Base-by-base conservation (phyloP, 2,113 vertebrate genomes). In the Rhabdomys dilectus region DNA sequence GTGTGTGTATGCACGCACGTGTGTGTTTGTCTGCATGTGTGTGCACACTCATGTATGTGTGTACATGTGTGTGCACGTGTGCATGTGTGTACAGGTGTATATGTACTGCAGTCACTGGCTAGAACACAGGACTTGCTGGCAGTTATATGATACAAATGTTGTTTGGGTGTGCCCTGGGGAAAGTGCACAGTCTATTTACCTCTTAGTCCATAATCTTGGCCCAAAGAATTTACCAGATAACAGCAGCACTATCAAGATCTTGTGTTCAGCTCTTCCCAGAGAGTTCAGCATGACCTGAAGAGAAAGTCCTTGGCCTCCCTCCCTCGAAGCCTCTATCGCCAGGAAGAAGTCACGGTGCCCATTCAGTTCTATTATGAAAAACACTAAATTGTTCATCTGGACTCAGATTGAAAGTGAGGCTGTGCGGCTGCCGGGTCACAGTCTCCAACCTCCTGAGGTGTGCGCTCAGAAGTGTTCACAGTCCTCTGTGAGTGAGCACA, bases 391-490 rank as follows among this genome's bases (percentile, higher is more conserved):
- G 56, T 42, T 96, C 56, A 64, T 62, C 68, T 73, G 15, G 7
- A 42, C 84, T 95, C 68, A 75, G 62, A 88, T 29, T 84, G 45
- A 51, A 88, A 53, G 31, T 29, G 11, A 48, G 68, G 21, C 76
- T 62, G 7, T 0, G 0, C 0, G 3, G 42, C 89, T 31, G 34
- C 51, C 15, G 24, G 21, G 68, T 87, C 42, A 58, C 3, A 48
- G 56, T 89, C 58, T 89, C 76, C 1, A 1, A 31, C 64, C 80
- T 88, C 36, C 70, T 76, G 70, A 8, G 3, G 31, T 0, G 0
- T n/a, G 75, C 8, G 0, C n/a, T 22, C 16, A n/a, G 70, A 68
- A 26, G 19, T 36, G 1, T 21, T 53, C 5, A 0, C 48, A 2
- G 0, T 51, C 64, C 22, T 92, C n/a, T 68, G 21, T 53, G 15